phyloP scores from a whole-genome alignment of 1,140 invertebrate species.

The Leptinotarsa defecta region DNA sequence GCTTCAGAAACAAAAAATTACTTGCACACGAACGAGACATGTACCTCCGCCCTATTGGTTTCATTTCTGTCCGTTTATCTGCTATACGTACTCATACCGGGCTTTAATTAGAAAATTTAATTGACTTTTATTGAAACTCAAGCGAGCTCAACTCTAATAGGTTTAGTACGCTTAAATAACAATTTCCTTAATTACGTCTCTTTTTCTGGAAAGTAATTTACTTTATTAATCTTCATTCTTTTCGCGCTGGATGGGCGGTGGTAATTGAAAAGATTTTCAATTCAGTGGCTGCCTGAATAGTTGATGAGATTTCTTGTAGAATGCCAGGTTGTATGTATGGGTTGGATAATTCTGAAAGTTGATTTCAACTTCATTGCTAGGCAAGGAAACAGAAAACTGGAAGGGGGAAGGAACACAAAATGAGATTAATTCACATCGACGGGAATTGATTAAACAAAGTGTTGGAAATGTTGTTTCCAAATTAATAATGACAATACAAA shows the following conservation, averaged over 20 bases:
- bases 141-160: slow-evolving; percentile 23
- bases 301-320: slow-evolving; percentile 13
- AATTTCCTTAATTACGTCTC: slow-evolving; percentile 27
- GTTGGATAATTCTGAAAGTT: too few relatives aligned
- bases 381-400: too few relatives aligned
- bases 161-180: slow-evolving; percentile 28
- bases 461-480: too few relatives aligned
- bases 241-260: not conserved
- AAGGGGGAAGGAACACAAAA: too few relatives aligned
- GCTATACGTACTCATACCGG: slow-evolving; percentile 47
- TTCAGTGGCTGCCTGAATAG: slow-evolving; percentile 9
- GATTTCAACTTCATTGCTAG: too few relatives aligned
- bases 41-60: not conserved
- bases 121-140: slow-evolving; percentile 47
- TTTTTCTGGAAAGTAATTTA: slow-evolving; percentile 20
- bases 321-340: not conserved
- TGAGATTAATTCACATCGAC: too few relatives aligned
- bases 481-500: too few relatives aligned
- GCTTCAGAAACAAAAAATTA: too few relatives aligned
- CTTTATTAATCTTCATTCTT: slow-evolving; percentile 28
- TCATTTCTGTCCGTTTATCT: slow-evolving; percentile 14
- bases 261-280: slow-evolving; percentile 24
- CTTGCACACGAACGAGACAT: too few relatives aligned
- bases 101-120: slow-evolving; percentile 56
- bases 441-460: too few relatives aligned